These are phyloP conservation scores for Nymphalis polychloros DNA, from an alignment of 2,888 invertebrate genomes.

Conservation along the genomic window DNA sequence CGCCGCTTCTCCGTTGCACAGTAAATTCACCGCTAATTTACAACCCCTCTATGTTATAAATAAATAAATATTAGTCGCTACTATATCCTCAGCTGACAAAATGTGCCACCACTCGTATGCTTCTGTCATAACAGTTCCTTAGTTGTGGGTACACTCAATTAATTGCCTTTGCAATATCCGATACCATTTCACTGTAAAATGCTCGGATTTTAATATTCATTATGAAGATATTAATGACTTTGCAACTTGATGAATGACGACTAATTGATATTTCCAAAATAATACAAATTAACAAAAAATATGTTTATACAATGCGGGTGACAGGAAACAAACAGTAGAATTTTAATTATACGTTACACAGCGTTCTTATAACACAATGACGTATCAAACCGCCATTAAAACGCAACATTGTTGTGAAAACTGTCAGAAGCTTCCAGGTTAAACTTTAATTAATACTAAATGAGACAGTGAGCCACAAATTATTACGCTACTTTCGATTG, in stretches of 20 bases:
- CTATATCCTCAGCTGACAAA: slow-evolving; percentile 69
- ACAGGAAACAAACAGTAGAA: slow-evolving; percentile 31
- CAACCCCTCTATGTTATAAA: slow-evolving; percentile 78
- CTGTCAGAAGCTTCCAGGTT: slow-evolving; percentile 16
- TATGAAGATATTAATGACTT: neutral
- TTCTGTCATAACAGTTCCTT: slow-evolving; percentile 77
- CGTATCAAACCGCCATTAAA: slow-evolving; percentile 17
- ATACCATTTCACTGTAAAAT: neutral
- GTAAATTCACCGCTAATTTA: slow-evolving; percentile 81
- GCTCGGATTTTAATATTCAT: neutral
- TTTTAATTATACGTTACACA: slow-evolving; percentile 15
- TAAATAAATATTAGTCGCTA: slow-evolving; percentile 77
- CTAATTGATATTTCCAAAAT: neutral
- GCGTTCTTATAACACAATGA: slow-evolving; percentile 6
- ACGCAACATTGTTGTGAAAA: slow-evolving; percentile 27
- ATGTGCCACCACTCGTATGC: slow-evolving; percentile 70
- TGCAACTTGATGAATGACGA: neutral
- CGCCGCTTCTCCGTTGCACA: slow-evolving; percentile 68
- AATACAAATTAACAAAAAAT: slow-evolving; percentile 1
- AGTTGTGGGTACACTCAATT: slow-evolving; percentile 56
- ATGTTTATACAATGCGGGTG: slow-evolving; percentile 32
- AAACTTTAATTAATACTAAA: slow-evolving; percentile 36
- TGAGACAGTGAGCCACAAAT: slow-evolving; percentile 51
- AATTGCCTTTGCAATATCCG: slow-evolving; percentile 43
- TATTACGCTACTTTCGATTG: slow-evolving; percentile 60